Percentiles rank a stretch among this genome's conserved stretches.
Evolutionary conservation across 2,797 vertebrate genomes (phyloP).

Genomic region (Selene dorsalis): DNA sequence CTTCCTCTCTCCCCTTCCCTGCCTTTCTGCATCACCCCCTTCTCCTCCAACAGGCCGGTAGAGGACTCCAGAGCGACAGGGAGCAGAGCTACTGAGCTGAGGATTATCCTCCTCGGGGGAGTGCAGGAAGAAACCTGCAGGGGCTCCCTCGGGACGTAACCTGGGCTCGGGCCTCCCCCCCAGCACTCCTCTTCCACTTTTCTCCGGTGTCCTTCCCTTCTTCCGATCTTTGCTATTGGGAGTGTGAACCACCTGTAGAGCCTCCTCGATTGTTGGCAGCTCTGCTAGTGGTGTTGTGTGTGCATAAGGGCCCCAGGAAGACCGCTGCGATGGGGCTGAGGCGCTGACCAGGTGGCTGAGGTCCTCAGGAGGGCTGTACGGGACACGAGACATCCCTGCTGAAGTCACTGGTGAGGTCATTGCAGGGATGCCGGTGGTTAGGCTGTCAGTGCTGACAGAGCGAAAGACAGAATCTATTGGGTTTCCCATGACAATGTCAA

Average conservation of each 20-base stretch:
- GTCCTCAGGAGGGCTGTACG: constrained; percentile 76
- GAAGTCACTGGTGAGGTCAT: constrained; percentile 59
- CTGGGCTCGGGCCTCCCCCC: constrained; percentile 83
- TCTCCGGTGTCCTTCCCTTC: constrained; percentile 56
- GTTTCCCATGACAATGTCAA: constrained; percentile 95
- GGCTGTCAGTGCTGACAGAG: constrained; percentile 91
- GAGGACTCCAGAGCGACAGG: constrained; percentile 76
- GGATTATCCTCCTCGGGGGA: constrained; percentile 77
- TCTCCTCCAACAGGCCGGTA: constrained; percentile 68
- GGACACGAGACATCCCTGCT: constrained; percentile 62
- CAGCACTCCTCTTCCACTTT: constrained; percentile 51
- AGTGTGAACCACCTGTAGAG: constrained; percentile 85
- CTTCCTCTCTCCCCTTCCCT: constrained; percentile 49
- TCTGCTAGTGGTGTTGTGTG: constrained; percentile 79
- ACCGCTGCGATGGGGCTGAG: constrained; percentile 70
- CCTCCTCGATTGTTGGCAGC: constrained; percentile 91
- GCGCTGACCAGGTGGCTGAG: constrained; percentile 82
- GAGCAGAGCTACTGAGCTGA: constrained; percentile 83
- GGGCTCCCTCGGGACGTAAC: constrained; percentile 90
- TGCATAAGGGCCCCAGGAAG: constrained; percentile 77
- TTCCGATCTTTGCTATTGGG: constrained; percentile 59
- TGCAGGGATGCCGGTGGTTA: constrained; percentile 79
- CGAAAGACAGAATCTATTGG: constrained; percentile 88
- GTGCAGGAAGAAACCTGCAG: constrained; percentile 93
- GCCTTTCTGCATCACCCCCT: constrained; percentile 46